These are phyloP conservation scores for Chelonia mydas DNA, from an alignment of 2,797 vertebrate genomes.

Conservation along the genomic window DNA sequence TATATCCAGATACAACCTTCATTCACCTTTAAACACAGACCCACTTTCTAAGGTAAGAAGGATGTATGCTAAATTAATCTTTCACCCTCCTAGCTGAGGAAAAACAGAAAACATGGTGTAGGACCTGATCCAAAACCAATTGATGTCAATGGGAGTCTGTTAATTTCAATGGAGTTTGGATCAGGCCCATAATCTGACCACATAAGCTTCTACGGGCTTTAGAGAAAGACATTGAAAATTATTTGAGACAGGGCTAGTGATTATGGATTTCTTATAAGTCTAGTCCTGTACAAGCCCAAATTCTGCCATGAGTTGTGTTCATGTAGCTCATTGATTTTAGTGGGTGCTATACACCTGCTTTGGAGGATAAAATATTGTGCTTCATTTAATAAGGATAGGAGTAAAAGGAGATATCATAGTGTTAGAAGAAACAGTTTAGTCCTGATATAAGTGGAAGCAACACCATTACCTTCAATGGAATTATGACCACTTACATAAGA, in stretches of 20 bases:
- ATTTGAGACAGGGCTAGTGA: slow-evolving; percentile 13
- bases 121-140: not conserved
- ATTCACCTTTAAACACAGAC: not conserved
- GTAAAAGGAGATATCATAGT: not conserved
- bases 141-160: not conserved
- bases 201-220: slow-evolving; percentile 5
- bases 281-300: not conserved
- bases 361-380: not conserved
- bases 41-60: rapidly evolving
- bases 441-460: slow-evolving; percentile 9
- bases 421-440: slow-evolving; percentile 12
- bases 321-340: not conserved
- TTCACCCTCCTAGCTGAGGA: not conserved
- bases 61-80: not conserved
- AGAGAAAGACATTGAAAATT: not conserved
- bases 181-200: slow-evolving; percentile 24
- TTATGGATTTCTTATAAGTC: not conserved
- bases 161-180: not conserved
- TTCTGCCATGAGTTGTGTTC: not conserved
- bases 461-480: not conserved
- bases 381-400: slow-evolving; percentile 20
- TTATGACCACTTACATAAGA: not conserved
- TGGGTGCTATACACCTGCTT: not conserved
- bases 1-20: not conserved
- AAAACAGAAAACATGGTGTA: not conserved